These are phyloP conservation scores for Ylistrum balloti DNA, from an alignment of 1,140 invertebrate genomes.

Conservation along the genomic window DNA sequence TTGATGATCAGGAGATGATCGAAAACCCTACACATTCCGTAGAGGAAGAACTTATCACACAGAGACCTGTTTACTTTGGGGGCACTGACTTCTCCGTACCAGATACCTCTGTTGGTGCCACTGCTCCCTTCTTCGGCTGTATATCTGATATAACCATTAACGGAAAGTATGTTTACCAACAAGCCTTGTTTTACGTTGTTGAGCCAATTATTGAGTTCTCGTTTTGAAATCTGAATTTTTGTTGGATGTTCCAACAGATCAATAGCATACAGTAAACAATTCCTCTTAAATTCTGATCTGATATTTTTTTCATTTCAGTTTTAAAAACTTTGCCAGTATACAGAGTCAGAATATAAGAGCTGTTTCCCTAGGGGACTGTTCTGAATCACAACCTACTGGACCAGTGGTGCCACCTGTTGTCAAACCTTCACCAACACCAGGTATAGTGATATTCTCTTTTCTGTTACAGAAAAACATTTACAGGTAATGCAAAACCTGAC, in stretches of 20 bases:
- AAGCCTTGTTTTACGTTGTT: neutral
- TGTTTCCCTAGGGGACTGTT: constrained; percentile 88
- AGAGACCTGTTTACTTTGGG: constrained; percentile 90
- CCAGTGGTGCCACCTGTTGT: constrained; percentile 43
- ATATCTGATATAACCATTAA: constrained; percentile 94
- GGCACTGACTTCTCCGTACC: constrained; percentile 85
- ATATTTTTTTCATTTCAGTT: constrained; percentile 72
- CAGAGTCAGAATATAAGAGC: constrained; percentile 85
- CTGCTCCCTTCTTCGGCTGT: constrained; percentile 89
- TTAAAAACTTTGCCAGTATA: constrained; percentile 91
- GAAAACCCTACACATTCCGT: constrained; percentile 80
- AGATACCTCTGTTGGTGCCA: constrained; percentile 78
- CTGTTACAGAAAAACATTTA: too few species aligned
- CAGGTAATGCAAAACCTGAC: too few species aligned
- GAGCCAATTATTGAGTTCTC: too few species aligned
- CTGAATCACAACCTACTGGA: constrained; percentile 63
- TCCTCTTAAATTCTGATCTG: neutral
- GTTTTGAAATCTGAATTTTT: neutral
- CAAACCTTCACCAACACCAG: neutral
- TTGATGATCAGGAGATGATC: constrained; percentile 89
- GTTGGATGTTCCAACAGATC: too few species aligned
- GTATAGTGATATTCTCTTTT: neutral
- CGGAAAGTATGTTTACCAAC: constrained; percentile 82
- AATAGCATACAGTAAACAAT: too few species aligned
- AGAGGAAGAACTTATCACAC: constrained; percentile 68